These are phyloP conservation scores for Latrodectus hesperus DNA, from an alignment of 2,888 invertebrate species.

Conservation along the genomic window DNA sequence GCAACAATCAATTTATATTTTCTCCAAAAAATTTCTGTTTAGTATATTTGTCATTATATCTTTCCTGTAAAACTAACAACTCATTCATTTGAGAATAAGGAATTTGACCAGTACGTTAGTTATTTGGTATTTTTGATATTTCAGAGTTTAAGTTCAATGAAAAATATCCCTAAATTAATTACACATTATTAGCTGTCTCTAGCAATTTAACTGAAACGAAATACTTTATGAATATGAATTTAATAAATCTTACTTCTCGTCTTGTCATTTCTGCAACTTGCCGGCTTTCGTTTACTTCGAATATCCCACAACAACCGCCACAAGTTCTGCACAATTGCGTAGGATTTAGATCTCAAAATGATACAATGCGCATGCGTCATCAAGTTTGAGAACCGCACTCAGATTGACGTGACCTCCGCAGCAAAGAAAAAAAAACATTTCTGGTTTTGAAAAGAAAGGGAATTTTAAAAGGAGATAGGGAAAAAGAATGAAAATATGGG, in stretches of 20 bases:
- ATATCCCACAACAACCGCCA: conserved; percentile 12
- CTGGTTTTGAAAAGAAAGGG: conserved; percentile 16
- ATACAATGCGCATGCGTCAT: conserved; percentile 31
- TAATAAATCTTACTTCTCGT: conserved; percentile 45
- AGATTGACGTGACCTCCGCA: conserved; percentile 27
- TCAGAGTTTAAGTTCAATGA: too few species aligned
- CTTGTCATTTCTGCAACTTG: conserved; percentile 31
- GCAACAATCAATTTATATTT: too few species aligned
- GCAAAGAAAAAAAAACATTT: conserved; percentile 9
- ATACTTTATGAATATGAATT: too few species aligned
- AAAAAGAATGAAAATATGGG: neutral
- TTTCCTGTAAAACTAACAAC: too few species aligned
- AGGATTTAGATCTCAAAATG: conserved; percentile 1
- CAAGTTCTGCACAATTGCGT: conserved; percentile 44
- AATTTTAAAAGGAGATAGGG: neutral
- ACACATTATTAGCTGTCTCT: too few species aligned
- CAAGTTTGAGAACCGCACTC: conserved; percentile 25
- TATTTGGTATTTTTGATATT: too few species aligned
- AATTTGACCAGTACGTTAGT: too few species aligned
- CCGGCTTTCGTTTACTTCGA: conserved; percentile 34
- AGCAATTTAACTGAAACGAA: too few species aligned
- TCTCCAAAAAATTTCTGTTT: too few species aligned
- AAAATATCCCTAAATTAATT: too few species aligned
- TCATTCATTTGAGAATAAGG: too few species aligned
- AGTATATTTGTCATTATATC: too few species aligned